These are phyloP conservation scores for Perodicticus potto DNA, from an alignment of 2,797 vertebrate genomes.

Conservation along the genomic window DNA sequence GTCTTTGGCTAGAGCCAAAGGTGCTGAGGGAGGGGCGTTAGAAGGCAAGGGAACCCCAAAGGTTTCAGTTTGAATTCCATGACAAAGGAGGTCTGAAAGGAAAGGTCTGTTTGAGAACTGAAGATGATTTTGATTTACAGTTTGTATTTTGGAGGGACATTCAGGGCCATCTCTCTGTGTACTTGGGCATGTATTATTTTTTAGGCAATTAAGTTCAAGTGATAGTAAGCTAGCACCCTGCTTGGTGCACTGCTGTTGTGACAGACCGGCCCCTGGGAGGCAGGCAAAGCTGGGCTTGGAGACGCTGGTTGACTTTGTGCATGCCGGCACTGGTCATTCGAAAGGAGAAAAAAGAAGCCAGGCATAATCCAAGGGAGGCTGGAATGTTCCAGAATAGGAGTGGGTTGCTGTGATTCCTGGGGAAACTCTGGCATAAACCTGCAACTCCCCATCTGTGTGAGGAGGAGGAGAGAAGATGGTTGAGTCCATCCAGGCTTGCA, in stretches of 20 bases:
- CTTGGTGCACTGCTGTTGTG: accelerated
- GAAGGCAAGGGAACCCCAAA: not conserved
- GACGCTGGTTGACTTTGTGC: not conserved
- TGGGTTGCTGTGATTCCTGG: not conserved
- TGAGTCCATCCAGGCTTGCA: not conserved
- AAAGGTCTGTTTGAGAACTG: not conserved
- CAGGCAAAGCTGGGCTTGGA: not conserved
- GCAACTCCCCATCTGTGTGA: not conserved
- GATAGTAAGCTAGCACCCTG: not conserved
- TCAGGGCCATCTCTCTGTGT: not conserved
- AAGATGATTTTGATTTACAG: not conserved
- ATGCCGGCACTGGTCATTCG: not conserved
- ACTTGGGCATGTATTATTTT: not conserved
- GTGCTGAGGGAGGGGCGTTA: not conserved
- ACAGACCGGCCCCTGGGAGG: not conserved
- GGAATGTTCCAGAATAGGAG: not conserved
- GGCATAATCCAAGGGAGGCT: not conserved
- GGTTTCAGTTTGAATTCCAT: not conserved
- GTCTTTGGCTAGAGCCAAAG: not conserved
- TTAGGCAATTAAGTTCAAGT: not conserved
- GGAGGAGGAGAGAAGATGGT: not conserved
- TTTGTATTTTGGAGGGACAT: not conserved
- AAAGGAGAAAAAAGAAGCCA: not conserved
- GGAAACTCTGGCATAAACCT: not conserved
- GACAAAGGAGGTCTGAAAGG: not conserved